Evolutionary conservation across 2,797 vertebrate genomes (phyloP).

Genomic region (Miichthys miiuy): DNA sequence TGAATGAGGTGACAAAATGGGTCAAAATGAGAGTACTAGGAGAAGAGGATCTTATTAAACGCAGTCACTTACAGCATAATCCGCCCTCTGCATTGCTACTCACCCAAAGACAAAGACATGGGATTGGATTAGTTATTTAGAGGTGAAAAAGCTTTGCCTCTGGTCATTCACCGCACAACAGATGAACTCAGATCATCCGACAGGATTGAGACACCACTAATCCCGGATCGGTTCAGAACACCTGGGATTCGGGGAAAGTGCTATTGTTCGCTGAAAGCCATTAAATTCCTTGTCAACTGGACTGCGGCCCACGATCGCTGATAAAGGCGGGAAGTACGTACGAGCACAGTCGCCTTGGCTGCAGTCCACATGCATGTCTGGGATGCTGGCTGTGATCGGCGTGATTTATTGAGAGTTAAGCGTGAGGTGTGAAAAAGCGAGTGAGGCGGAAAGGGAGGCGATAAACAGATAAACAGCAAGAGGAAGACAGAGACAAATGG

Average conservation of each 20-base stretch:
- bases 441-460: constrained; percentile 4
- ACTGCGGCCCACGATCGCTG: constrained; percentile 3
- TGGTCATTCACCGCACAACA: constrained; percentile 5
- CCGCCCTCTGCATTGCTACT: constrained; percentile 1
- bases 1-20: background rate
- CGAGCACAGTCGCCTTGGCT: constrained; percentile 8
- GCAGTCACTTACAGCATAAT: background rate
- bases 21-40: background rate
- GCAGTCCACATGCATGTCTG: constrained; percentile 14
- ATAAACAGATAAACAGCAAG: constrained; percentile 28
- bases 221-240: constrained; percentile 6
- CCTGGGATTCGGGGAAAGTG: background rate
- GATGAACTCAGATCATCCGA: constrained; percentile 28
- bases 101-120: constrained; percentile 12
- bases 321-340: constrained; percentile 1
- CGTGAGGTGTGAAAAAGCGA: constrained; percentile 31
- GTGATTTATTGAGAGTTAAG: constrained; percentile 54
- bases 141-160: constrained; percentile 3
- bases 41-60: constrained; percentile 9
- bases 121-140: constrained; percentile 11
- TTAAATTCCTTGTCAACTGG: constrained; percentile 33
- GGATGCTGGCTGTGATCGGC: background rate
- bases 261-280: constrained; percentile 17
- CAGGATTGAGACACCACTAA: constrained; percentile 23
- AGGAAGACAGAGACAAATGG: constrained; percentile 37